Evolutionary conservation across 2,113 vertebrate species (phyloP), one percentile per base, ranked within the genome.

Genomic region (Aplodontia rufa): DNA sequence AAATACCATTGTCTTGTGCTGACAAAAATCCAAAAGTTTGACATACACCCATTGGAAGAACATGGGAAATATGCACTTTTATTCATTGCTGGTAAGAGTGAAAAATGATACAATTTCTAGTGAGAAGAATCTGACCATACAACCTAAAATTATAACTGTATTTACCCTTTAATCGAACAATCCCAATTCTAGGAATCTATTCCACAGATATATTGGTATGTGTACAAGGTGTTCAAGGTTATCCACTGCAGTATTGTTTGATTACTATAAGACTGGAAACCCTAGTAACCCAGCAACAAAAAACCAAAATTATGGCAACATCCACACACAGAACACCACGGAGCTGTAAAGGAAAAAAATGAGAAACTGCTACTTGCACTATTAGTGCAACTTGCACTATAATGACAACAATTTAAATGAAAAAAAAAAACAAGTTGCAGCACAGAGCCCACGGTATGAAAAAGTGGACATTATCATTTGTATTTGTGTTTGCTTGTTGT

Each of bases 1-100:
- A 37, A 40, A 82, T 49, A 88, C 24, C 80, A 90, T 76, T 92
- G 60, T 85, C 51, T 89, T 45, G 86, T 42, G 26, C n/a, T 82
- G 79, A 91, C 83, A 86, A 94, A 93, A 92, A 72, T 72, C 53
- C 45, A 40, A 32, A 90, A 91, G 68, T 91, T 72, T 91, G 42
- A 84, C 42, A 37, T 11, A 79, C 14, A 26, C 35, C 60, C 42
- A 35, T 71, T 91, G 83, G 78, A 95, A 97, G 79, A 68, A 20
- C 71, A 20, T 66, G 14, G 24, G 37, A 91, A 93, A 76, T 45
- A 76, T 26, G 9, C 35, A 95, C 16, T 37, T 87, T 91, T 26
- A 30, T 66, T 66, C 17, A 60, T 7, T 60, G 42, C 40, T 58
- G 69, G 14, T 60, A 35, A 76, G 37, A 81, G 13, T 75, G 30